Conservation (phyloP, 2,888 invertebrate species). For the Papilio protenor region DNA sequence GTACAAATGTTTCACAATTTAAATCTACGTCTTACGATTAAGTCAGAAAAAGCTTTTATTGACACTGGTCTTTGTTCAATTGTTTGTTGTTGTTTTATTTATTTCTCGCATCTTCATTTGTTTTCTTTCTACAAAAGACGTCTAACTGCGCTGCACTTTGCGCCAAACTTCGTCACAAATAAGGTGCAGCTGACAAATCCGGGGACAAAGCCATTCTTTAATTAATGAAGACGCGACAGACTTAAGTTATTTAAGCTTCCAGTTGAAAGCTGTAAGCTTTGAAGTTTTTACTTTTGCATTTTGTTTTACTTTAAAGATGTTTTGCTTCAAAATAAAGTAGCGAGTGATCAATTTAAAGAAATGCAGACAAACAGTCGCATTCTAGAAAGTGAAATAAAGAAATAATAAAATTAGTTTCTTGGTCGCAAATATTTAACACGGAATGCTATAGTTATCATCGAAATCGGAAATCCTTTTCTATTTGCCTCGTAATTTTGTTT, state of each 20-base stretch:
- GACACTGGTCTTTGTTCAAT: not conserved
- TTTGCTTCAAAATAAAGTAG: not conserved
- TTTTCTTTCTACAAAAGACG: not conserved
- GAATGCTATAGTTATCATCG: not conserved
- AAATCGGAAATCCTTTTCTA: not conserved
- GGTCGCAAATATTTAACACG: not conserved
- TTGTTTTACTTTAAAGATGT: not conserved
- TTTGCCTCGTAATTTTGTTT: not conserved
- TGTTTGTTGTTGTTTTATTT: not conserved
- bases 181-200: slow-evolving; percentile 6
- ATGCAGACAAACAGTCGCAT: not conserved
- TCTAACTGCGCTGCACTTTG: not conserved
- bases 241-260: slow-evolving; percentile 15
- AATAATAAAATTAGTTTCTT: no score
- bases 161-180: slow-evolving; percentile 12
- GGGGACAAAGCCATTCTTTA: slow-evolving; percentile 17
- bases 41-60: not conserved
- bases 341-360: not conserved
- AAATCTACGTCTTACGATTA: no score
- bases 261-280: slow-evolving; percentile 18
- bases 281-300: not conserved
- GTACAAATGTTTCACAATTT: no score
- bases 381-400: not conserved
- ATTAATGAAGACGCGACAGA: slow-evolving; percentile 17
- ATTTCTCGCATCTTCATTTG: not conserved